Evolutionary conservation across 1,140 invertebrate genomes (phyloP).

Genomic region (Megalonaias nervosa): DNA sequence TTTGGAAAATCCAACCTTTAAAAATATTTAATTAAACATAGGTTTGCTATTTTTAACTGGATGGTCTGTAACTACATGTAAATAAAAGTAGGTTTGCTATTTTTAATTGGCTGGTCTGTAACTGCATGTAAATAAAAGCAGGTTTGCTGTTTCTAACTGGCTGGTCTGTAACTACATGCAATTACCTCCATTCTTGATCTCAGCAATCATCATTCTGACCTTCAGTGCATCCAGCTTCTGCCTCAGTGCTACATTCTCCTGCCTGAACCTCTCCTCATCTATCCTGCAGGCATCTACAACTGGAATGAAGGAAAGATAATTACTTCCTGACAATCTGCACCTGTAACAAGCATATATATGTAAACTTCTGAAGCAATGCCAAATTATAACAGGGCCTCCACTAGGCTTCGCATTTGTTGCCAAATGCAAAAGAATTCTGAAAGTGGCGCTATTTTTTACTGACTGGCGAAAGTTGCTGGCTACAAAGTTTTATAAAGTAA

Average conservation of each 20-base stretch:
- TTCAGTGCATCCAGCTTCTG: constrained; percentile 71
- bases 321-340: neutral
- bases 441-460: no score
- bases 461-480: no score
- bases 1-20: neutral
- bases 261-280: constrained; percentile 60
- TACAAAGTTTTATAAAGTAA: no score
- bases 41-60: neutral
- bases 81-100: neutral
- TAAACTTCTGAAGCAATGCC: no score
- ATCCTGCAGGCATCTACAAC: constrained; percentile 48
- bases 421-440: no score
- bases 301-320: constrained; percentile 36
- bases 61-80: neutral
- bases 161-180: neutral
- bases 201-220: constrained; percentile 70
- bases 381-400: no score
- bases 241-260: constrained; percentile 71
- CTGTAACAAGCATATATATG: neutral
- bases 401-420: no score
- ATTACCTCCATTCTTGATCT: constrained; percentile 78
- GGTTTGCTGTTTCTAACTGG: neutral
- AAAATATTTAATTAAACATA: no score
- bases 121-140: neutral
- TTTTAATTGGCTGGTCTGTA: neutral